A percentile compares a stretch with the other conserved stretches of the same genome.
Evolutionary conservation across 1,140 invertebrate genomes (phyloP).

Genomic region (Drosophila auraria): DNA sequence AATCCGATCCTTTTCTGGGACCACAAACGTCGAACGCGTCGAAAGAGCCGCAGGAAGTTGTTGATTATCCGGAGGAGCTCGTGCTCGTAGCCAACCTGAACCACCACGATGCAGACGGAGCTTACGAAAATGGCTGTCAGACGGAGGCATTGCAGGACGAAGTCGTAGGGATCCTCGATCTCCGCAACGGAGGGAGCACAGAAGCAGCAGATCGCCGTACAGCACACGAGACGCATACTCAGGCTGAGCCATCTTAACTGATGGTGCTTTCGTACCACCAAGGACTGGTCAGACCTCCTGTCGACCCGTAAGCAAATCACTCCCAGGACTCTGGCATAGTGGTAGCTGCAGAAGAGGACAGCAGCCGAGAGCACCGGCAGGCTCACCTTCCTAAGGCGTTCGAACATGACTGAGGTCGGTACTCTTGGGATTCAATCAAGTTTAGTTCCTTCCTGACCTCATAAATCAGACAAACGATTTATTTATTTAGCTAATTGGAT

Average conservation of each 20-base stretch:
- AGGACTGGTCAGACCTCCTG: slow-evolving; percentile 6
- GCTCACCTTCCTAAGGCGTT: slow-evolving; percentile 11
- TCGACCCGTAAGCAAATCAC: slow-evolving; percentile 36
- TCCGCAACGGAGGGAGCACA: neutral
- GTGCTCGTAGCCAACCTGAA: slow-evolving; percentile 52
- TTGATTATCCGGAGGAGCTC: slow-evolving; percentile 55
- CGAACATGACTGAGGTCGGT: slow-evolving; percentile 31
- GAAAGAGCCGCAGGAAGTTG: slow-evolving; percentile 55
- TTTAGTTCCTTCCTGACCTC: neutral
- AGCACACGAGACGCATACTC: slow-evolving; percentile 15
- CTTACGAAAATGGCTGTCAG: slow-evolving; percentile 26
- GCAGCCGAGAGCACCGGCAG: slow-evolving; percentile 24
- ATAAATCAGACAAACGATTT: neutral
- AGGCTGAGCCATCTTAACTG: slow-evolving; percentile 60
- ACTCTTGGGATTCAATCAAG: neutral
- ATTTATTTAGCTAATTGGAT: neutral
- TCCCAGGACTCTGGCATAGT: slow-evolving; percentile 42
- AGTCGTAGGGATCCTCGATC: slow-evolving; percentile 25
- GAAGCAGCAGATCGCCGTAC: slow-evolving; percentile 5
- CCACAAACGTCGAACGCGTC: slow-evolving; percentile 39
- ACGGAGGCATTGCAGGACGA: slow-evolving; percentile 28
- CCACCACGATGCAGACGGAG: slow-evolving; percentile 32
- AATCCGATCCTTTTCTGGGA: slow-evolving; percentile 29
- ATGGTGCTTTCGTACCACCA: slow-evolving; percentile 21
- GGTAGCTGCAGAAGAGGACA: slow-evolving; percentile 23